Conservation (phyloP, 2,113 vertebrate genomes). For the Cebidichthys violaceus region DNA sequence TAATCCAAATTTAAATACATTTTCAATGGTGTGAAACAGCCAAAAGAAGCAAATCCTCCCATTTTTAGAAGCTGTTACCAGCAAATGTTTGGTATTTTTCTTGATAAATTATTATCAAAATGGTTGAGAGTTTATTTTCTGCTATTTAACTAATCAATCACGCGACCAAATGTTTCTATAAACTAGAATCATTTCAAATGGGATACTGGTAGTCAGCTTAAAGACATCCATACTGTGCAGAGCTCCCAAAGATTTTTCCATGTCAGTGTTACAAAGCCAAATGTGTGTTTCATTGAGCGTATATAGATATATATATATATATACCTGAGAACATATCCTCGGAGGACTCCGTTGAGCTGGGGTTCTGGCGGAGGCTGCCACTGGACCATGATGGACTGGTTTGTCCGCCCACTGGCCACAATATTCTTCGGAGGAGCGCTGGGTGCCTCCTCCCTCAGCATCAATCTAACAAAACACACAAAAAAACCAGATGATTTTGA, state of each 20-base stretch:
- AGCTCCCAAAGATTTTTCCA: not conserved
- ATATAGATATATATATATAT: no score
- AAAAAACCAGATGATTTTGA: slow-evolving; percentile 16
- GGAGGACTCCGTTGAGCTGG: slow-evolving; percentile 93
- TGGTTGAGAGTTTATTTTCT: not conserved
- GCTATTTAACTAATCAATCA: not conserved
- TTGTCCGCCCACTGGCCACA: slow-evolving; percentile 95
- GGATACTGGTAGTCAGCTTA: not conserved
- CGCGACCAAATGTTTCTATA: not conserved
- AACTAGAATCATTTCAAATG: no score
- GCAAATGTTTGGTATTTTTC: not conserved
- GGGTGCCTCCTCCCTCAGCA: slow-evolving; percentile 94
- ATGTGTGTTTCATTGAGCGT: not conserved
- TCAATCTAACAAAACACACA: slow-evolving; percentile 81
- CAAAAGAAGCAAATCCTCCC: no score
- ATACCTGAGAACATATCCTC: slow-evolving; percentile 94
- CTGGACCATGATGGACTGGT: slow-evolving; percentile 99
- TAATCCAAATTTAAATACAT: not conserved
- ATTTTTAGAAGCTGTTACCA: not conserved
- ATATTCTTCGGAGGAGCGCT: slow-evolving; percentile 96
- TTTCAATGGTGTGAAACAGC: not conserved
- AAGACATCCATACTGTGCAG: not conserved
- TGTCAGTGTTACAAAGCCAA: not conserved
- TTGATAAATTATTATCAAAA: not conserved
- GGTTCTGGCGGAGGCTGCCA: slow-evolving; percentile 97